Evolutionary conservation across 2,113 vertebrate genomes (phyloP), one percentile per base, ranked within the genome.

Genomic region (Scalopus aquaticus): DNA sequence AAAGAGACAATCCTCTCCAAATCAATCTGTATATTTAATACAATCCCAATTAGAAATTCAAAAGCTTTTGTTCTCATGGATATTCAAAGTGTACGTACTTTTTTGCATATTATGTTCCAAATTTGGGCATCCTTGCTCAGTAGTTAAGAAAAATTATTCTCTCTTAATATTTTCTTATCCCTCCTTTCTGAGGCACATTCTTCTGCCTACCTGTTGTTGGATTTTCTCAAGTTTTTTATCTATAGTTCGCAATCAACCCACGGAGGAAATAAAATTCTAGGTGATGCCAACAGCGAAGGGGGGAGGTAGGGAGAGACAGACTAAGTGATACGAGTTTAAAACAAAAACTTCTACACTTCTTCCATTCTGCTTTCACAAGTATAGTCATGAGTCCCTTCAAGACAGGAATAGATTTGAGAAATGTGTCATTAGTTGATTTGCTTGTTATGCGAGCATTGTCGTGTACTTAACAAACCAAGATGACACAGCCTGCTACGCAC

Each of bases 291-390:
- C n/a, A n/a, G n/a, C n/a, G n/a, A n/a, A n/a, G n/a, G n/a, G n/a
- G n/a, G n/a, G n/a, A n/a, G n/a, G n/a, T n/a, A n/a, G n/a, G n/a
- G n/a, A n/a, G n/a, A n/a, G n/a, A n/a, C n/a, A n/a, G n/a, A n/a
- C n/a, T n/a, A n/a, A n/a, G n/a, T n/a, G n/a, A n/a, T n/a, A n/a
- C n/a, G n/a, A n/a, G n/a, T n/a, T n/a, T n/a, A n/a, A n/a, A n/a
- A n/a, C n/a, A n/a, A n/a, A n/a, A n/a, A n/a, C n/a, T n/a, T n/a
- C 46, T 35, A 9, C 51, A 30, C 5, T 0, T 3, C 28, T 28
- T 15, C 10, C 46, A 19, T 15, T 13, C 15, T 10, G 15, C 64
- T 65, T 37, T 67, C 26, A 4, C 0, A 1, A 64, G 9, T 37
- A 22, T 35, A 8, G 60, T 62, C 28, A 62, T 62, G 60, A 26